These are phyloP conservation scores for Psettodes erumei DNA, from an alignment of 2,113 vertebrate species.

Conservation along the genomic window DNA sequence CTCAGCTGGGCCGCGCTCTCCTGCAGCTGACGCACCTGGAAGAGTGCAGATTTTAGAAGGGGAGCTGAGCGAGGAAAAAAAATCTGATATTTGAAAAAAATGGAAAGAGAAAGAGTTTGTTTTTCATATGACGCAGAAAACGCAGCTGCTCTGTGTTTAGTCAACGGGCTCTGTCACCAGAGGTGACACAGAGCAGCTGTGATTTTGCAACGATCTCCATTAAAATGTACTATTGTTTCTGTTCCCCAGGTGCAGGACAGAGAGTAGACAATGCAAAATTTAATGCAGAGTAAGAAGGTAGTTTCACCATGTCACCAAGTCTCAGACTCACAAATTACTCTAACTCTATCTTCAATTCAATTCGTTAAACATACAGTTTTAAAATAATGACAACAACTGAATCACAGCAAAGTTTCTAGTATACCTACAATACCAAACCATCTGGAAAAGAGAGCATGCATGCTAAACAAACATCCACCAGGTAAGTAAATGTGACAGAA, in stretches of 20 bases:
- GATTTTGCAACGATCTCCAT: conserved; percentile 28
- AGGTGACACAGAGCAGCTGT: conserved; percentile 42
- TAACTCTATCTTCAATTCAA: background rate
- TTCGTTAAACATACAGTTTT: background rate
- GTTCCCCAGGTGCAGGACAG: conserved; percentile 36
- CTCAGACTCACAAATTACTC: background rate
- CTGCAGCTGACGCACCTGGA: conserved; percentile 92
- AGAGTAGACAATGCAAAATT: conserved; percentile 1
- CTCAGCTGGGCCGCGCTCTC: conserved; percentile 93
- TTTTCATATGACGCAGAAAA: conserved; percentile 48
- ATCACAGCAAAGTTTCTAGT: background rate
- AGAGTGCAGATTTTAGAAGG: background rate
- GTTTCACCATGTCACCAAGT: background rate
- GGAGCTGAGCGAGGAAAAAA: conserved; percentile 11
- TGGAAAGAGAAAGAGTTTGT: conserved; percentile 15
- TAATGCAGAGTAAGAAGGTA: conserved; percentile 33
- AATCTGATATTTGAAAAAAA: background rate
- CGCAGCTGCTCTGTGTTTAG: conserved; percentile 54
- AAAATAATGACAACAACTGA: background rate
- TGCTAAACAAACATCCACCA: background rate
- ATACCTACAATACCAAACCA: background rate
- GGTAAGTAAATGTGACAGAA: background rate
- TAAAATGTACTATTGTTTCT: conserved; percentile 4
- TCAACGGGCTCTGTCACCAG: conserved; percentile 9
- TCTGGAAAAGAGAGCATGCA: background rate